phyloP scores from a whole-genome alignment of 2,113 vertebrate genomes.

The Salvelinus alpinus region DNA sequence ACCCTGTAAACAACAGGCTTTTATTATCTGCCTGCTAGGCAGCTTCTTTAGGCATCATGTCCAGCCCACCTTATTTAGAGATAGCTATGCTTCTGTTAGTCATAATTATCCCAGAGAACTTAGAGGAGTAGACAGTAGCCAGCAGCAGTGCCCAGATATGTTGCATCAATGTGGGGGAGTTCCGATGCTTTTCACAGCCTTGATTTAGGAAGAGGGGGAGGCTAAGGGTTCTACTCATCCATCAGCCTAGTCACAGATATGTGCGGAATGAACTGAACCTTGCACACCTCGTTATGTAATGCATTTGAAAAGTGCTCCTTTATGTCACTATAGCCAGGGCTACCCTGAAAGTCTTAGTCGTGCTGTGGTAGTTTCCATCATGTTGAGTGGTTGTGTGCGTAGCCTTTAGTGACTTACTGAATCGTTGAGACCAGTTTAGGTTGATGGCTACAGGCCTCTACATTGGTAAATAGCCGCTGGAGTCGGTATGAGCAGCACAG shows the following conservation, averaged over 20 bases:
- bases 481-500: conserved; percentile 57
- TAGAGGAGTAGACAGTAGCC: conserved; percentile 42
- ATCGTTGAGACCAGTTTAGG: conserved; percentile 63
- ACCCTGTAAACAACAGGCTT: conserved; percentile 18
- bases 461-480: conserved; percentile 61
- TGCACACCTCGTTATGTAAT: background rate
- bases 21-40: conserved; percentile 28
- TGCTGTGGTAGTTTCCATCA: conserved; percentile 59
- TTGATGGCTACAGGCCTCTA: conserved; percentile 63
- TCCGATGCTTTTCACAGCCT: background rate
- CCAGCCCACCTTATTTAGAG: background rate
- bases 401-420: conserved; percentile 61
- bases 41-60: conserved; percentile 4
- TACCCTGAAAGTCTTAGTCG: conserved; percentile 43
- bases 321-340: conserved; percentile 19
- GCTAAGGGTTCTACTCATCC: background rate
- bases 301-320: background rate
- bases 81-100: background rate
- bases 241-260: background rate
- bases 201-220: background rate
- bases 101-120: conserved; percentile 53
- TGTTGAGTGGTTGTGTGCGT: conserved; percentile 55
- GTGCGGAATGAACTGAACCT: background rate
- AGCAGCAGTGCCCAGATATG: conserved; percentile 33
- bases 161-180: background rate